Evolutionary conservation across 2,113 vertebrate genomes (phyloP).

Genomic region (Notarius quadriscutis): DNA sequence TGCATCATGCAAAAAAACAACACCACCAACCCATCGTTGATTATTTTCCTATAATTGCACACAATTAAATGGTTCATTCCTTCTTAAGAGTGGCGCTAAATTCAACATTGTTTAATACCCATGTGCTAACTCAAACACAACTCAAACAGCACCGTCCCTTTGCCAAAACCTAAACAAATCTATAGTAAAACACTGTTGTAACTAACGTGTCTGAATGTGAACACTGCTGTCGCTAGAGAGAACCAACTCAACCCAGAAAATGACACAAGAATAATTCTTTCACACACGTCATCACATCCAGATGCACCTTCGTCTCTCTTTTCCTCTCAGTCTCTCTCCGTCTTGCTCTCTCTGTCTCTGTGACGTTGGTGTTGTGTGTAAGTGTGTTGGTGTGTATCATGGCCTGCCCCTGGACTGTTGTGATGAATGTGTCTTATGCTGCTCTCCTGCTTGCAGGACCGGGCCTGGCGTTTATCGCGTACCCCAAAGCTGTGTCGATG

Average conservation of each 20-base stretch:
- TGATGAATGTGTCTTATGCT: constrained; percentile 39
- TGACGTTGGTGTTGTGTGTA: constrained; percentile 52
- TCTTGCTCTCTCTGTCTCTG: constrained; percentile 42
- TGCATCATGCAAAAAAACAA: neutral
- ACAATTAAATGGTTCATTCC: neutral
- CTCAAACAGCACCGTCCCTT: neutral
- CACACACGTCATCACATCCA: constrained; percentile 31
- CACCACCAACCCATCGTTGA: neutral
- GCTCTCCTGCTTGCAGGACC: constrained; percentile 66
- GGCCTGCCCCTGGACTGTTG: constrained; percentile 31
- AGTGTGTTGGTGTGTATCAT: constrained; percentile 45
- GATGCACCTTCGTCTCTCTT: constrained; percentile 39
- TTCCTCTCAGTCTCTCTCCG: constrained; percentile 32
- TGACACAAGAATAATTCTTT: neutral
- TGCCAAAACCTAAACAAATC: neutral
- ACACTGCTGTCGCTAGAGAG: constrained; percentile 29
- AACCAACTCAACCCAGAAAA: constrained; percentile 15
- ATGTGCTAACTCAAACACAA: neutral
- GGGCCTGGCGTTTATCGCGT: constrained; percentile 79
- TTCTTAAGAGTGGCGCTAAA: neutral
- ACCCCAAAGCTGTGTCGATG: constrained; percentile 78
- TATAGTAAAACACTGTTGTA: neutral
- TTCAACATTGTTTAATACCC: neutral
- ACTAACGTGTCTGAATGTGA: constrained; percentile 43
- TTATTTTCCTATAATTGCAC: neutral